Evolutionary conservation across 2,113 vertebrate genomes (phyloP).

Genomic region (Cebus imitator): DNA sequence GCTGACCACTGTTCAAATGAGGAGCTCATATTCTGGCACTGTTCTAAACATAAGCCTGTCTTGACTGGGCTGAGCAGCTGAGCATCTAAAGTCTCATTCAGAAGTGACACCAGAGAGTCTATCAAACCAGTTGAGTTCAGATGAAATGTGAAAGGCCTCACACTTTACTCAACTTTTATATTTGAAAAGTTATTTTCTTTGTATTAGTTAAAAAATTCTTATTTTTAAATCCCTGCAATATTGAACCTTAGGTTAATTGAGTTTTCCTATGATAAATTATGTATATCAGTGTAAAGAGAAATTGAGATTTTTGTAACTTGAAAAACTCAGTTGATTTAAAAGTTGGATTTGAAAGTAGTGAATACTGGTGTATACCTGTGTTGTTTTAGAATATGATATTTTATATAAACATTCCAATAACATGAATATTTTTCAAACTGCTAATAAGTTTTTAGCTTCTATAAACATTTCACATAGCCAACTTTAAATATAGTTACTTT

Average conservation of each 20-base stretch:
- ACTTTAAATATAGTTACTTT: background rate
- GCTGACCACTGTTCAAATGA: background rate
- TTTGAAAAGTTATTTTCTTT: background rate
- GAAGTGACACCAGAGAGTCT: background rate
- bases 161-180: background rate
- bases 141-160: background rate
- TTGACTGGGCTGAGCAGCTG: conserved; percentile 38
- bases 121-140: background rate
- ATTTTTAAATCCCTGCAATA: background rate
- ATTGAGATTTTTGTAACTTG: background rate
- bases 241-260: background rate
- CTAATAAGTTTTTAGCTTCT: background rate
- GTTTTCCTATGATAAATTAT: background rate
- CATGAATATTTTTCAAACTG: background rate
- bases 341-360: background rate
- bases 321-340: conserved; percentile 1
- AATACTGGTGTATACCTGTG: background rate
- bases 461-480: background rate
- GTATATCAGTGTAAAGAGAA: background rate
- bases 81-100: background rate
- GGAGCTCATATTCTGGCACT: background rate
- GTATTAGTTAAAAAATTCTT: background rate
- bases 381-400: background rate
- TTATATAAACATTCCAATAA: background rate
- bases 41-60: conserved; percentile 47